These are phyloP conservation scores for Sebastes cheni DNA, from an alignment of 2,797 vertebrate species.

Conservation along the genomic window DNA sequence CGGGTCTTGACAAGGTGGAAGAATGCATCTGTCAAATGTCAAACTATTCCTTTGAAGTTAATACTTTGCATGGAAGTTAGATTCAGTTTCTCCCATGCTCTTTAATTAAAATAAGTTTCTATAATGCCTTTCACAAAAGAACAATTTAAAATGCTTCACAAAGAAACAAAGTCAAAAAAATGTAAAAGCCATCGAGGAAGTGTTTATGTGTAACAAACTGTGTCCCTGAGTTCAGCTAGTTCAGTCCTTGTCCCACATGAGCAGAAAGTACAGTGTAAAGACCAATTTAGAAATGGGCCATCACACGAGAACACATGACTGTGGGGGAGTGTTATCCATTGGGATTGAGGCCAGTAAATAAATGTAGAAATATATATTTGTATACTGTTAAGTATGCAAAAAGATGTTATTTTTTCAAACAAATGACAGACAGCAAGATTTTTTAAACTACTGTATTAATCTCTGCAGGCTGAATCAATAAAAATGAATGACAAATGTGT, in stretches of 20 bases:
- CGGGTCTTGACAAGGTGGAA: neutral
- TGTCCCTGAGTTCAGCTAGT: slow-evolving; percentile 1
- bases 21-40: neutral
- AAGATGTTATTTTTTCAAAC: neutral
- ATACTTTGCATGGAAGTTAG: neutral
- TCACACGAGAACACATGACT: slow-evolving; percentile 32
- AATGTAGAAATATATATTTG: neutral
- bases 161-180: neutral
- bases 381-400: neutral
- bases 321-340: neutral
- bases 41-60: neutral
- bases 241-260: slow-evolving; percentile 11
- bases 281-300: slow-evolving; percentile 35
- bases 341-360: slow-evolving; percentile 3
- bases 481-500: neutral
- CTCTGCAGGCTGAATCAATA: neutral
- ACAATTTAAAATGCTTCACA: neutral
- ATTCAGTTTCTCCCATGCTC: neutral
- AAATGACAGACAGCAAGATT: neutral
- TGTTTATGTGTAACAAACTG: neutral
- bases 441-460: neutral
- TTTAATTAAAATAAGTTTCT: neutral
- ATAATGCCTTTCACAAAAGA: neutral
- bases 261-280: slow-evolving; percentile 20
- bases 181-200: neutral